Conservation (phyloP, 2,113 vertebrate genomes). For the Siniperca knerii region DNA sequence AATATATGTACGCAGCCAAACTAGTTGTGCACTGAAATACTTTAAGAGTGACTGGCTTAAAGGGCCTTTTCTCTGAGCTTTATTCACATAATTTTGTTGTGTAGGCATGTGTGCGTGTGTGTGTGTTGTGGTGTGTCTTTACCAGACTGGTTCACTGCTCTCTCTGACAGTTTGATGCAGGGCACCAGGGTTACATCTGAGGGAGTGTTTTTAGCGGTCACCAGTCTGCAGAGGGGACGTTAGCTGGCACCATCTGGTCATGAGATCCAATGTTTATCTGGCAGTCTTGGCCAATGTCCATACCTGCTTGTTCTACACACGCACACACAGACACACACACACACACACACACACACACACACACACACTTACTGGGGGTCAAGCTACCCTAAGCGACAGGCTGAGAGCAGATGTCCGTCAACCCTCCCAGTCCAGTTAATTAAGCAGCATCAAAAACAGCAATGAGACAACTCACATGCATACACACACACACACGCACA, state of each 20-base stretch:
- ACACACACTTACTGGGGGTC: constrained; percentile 55
- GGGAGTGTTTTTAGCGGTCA: constrained; percentile 81
- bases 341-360: constrained; percentile 43
- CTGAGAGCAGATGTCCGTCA: constrained; percentile 81
- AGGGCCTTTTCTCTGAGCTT: background rate
- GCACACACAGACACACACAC: constrained; percentile 53
- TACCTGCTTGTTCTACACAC: constrained; percentile 62
- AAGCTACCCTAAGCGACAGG: constrained; percentile 72
- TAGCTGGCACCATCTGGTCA: constrained; percentile 81
- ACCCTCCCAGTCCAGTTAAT: constrained; percentile 78
- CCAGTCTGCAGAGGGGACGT: constrained; percentile 72
- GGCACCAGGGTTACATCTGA: constrained; percentile 72
- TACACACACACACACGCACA: constrained; percentile 28
- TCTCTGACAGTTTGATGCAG: constrained; percentile 77
- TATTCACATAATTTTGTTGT: constrained; percentile 8
- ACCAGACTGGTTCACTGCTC: constrained; percentile 30
- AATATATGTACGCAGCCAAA: background rate
- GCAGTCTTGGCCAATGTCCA: constrained; percentile 80
- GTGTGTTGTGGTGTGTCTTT: constrained; percentile 45
- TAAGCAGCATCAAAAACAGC: constrained; percentile 71
- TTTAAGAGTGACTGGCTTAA: background rate
- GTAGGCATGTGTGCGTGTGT: constrained; percentile 3
- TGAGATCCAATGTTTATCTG: constrained; percentile 72
- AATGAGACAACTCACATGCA: constrained; percentile 39
- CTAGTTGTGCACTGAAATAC: background rate